Conservation (phyloP, 2,113 vertebrate genomes). For the Larimichthys polyactis region DNA sequence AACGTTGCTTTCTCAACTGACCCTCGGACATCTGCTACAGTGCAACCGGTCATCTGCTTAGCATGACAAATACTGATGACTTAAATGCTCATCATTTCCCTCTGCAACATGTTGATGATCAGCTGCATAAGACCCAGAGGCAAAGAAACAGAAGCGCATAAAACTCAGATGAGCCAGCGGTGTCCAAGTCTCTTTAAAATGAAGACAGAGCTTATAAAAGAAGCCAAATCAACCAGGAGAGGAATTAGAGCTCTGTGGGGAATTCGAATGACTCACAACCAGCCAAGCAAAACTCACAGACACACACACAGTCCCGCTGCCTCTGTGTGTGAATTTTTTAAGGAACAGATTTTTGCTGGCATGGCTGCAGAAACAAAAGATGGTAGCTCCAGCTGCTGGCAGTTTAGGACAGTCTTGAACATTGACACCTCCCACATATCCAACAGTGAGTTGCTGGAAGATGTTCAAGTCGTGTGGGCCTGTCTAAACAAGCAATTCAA, state of each 20-base stretch:
- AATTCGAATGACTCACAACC: constrained; percentile 51
- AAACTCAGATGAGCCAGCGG: constrained; percentile 23
- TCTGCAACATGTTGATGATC: constrained; percentile 35
- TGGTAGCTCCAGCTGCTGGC: constrained; percentile 38
- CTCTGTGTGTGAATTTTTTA: constrained; percentile 40
- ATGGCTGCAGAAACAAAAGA: constrained; percentile 58
- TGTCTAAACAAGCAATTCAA: constrained; percentile 29
- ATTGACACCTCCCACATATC: constrained; percentile 30
- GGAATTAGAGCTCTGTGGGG: constrained; percentile 47
- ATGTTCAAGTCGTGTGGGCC: constrained; percentile 23
- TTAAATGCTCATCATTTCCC: constrained; percentile 5
- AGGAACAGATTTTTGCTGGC: constrained; percentile 47
- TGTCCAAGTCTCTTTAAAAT: constrained; percentile 43
- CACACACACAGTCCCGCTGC: constrained; percentile 1
- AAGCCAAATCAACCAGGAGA: constrained; percentile 54
- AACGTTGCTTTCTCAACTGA: neutral
- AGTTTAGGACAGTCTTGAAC: constrained; percentile 17
- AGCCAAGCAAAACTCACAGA: constrained; percentile 51
- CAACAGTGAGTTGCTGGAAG: constrained; percentile 4
- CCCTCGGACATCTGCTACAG: constrained; percentile 26
- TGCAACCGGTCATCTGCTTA: constrained; percentile 5
- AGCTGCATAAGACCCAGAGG: constrained; percentile 20
- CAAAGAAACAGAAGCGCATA: constrained; percentile 55
- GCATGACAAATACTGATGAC: constrained; percentile 25
- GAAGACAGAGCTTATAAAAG: constrained; percentile 28